A percentile compares a stretch with the other conserved stretches of the same genome.
phyloP scores from a whole-genome alignment of 2,888 invertebrate species.

The Caenorhabditis sp. region DNA sequence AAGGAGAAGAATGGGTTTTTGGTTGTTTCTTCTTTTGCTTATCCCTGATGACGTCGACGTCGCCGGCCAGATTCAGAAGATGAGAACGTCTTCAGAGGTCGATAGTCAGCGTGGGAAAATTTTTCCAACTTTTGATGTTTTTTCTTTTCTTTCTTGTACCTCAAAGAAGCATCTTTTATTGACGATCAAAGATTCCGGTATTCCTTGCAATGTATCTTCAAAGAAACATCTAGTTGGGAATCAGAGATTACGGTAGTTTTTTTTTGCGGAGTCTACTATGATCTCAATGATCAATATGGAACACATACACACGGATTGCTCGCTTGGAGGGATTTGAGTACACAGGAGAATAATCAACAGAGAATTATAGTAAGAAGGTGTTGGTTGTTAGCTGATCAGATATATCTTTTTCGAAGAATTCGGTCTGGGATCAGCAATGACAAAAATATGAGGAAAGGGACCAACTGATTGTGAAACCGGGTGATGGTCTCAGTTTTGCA shows the following conservation, averaged over 20 bases:
- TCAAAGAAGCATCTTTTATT: not conserved
- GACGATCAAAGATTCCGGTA: slow-evolving; percentile 23
- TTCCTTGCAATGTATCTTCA: not conserved
- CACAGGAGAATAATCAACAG: no score
- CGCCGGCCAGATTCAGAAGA: slow-evolving; percentile 29
- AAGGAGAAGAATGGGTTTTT: slow-evolving; percentile 23
- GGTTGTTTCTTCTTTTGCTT: slow-evolving; percentile 14
- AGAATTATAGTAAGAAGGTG: not conserved
- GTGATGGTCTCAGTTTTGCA: no score
- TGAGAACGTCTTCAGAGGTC: slow-evolving; percentile 19
- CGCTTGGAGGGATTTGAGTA: no score
- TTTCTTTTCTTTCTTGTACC: not conserved
- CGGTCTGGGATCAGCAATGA: no score
- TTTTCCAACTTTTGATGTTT: not conserved
- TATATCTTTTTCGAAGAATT: no score
- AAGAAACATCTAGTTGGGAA: not conserved
- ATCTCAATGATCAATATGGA: slow-evolving; percentile 1
- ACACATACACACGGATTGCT: no score
- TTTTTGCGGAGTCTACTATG: not conserved
- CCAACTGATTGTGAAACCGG: no score
- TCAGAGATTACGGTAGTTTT: slow-evolving; percentile 23
- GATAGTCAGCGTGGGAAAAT: slow-evolving; percentile 19
- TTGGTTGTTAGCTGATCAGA: no score
- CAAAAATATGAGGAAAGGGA: no score
- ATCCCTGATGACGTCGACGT: slow-evolving; percentile 20